Percentiles rank a stretch among this genome's conserved stretches.
phyloP scores from a whole-genome alignment of 2,888 invertebrate genomes.

The Gymnoscelis rufifasciata region DNA sequence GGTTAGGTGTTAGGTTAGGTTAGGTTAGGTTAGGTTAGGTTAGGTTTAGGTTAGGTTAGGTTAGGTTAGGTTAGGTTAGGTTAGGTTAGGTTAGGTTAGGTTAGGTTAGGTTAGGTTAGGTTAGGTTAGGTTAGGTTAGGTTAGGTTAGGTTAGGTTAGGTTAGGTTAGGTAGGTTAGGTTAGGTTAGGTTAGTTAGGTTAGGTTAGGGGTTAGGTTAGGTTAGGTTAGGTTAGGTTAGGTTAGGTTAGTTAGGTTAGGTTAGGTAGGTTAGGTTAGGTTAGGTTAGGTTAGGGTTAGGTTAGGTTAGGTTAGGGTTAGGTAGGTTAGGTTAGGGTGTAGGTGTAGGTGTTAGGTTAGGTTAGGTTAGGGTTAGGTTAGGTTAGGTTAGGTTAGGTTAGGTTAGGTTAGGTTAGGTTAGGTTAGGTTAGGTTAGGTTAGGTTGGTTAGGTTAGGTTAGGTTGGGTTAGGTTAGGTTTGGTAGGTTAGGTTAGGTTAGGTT shows the following conservation, averaged over 20 bases:
- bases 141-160: conserved; percentile 32
- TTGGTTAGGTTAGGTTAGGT: conserved; percentile 24
- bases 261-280: conserved; percentile 26
- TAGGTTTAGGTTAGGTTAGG: conserved; percentile 16
- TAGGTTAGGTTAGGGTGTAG: too few species aligned
- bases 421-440: conserved; percentile 31
- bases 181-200: conserved; percentile 35
- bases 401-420: conserved; percentile 30
- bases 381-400: conserved; percentile 27
- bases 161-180: conserved; percentile 36
- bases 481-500: conserved; percentile 18
- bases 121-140: conserved; percentile 26
- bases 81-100: conserved; percentile 22
- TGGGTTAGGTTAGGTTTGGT: conserved; percentile 24
- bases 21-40: conserved; percentile 17
- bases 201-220: conserved; percentile 34
- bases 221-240: conserved; percentile 33
- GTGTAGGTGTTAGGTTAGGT: conserved; percentile 31
- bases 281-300: conserved; percentile 23
- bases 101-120: conserved; percentile 30
- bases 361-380: conserved; percentile 25
- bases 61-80: conserved; percentile 20
- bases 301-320: conserved; percentile 26
- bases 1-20: conserved; percentile 16
- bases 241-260: conserved; percentile 19